phyloP scores from a whole-genome alignment of 2,113 vertebrate genomes.

The Tapirus terrestris region DNA sequence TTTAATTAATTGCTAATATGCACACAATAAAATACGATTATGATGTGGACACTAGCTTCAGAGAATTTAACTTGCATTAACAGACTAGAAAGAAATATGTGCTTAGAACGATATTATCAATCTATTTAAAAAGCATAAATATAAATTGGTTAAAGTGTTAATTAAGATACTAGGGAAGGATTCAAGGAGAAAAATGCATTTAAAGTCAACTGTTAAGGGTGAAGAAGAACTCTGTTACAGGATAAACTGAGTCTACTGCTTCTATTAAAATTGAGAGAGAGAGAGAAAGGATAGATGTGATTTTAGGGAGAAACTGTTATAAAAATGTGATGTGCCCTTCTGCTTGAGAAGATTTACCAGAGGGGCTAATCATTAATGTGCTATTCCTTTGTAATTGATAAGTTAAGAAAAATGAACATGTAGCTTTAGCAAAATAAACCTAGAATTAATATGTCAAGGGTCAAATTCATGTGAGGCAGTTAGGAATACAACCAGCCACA shows the following conservation, averaged over 20 bases:
- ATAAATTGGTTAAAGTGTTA: neutral
- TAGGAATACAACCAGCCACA: neutral
- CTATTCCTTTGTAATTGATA: neutral
- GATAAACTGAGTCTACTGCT: neutral
- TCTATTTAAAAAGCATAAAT: slow-evolving; percentile 19
- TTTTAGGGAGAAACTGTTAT: neutral
- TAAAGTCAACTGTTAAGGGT: neutral
- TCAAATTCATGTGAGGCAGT: neutral
- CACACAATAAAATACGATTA: neutral
- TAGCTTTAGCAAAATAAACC: neutral
- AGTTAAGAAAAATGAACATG: neutral
- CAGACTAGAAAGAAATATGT: neutral
- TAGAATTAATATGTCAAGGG: neutral
- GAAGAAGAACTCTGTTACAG: neutral
- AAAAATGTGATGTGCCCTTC: neutral
- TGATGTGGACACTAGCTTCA: neutral
- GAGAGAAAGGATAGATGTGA: neutral
- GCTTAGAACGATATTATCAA: neutral
- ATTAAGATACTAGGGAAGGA: neutral
- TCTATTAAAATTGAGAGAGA: neutral
- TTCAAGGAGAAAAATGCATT: neutral
- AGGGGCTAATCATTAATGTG: neutral
- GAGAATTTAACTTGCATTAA: neutral
- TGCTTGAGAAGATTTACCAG: neutral
- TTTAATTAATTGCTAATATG: neutral